phyloP scores from a whole-genome alignment of 1,140 invertebrate genomes.

The Euura saliciscinereae region DNA sequence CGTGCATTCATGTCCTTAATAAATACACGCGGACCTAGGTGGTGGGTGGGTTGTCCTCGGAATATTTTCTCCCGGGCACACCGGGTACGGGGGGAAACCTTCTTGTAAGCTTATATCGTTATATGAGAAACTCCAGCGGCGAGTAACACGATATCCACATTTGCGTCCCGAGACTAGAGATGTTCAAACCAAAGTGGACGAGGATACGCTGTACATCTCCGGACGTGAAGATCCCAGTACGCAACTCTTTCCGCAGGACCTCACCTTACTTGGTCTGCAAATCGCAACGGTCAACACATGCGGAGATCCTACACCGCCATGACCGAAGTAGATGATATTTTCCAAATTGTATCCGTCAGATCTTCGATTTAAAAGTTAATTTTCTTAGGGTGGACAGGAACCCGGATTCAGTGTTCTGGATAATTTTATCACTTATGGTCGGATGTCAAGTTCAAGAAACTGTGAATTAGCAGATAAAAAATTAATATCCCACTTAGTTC shows the following conservation, averaged over 20 bases:
- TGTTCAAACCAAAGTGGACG: conserved; percentile 15
- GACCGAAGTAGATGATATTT: no score
- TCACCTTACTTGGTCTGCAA: neutral
- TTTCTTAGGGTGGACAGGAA: no score
- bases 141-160: conserved; percentile 7
- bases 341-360: no score
- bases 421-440: no score
- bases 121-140: conserved; percentile 6
- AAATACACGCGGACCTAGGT: no score
- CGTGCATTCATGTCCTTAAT: neutral
- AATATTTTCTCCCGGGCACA: neutral
- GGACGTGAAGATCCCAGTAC: neutral
- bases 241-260: neutral
- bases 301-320: no score
- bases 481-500: no score
- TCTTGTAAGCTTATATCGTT: neutral
- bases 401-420: no score
- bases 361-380: no score
- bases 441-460: no score
- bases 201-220: neutral
- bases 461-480: no score
- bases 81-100: neutral
- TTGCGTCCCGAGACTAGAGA: conserved; percentile 1
- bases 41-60: neutral
- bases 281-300: no score